Base-by-base conservation (phyloP, 2,797 vertebrate genomes). In the Bradypus variegatus region DNA sequence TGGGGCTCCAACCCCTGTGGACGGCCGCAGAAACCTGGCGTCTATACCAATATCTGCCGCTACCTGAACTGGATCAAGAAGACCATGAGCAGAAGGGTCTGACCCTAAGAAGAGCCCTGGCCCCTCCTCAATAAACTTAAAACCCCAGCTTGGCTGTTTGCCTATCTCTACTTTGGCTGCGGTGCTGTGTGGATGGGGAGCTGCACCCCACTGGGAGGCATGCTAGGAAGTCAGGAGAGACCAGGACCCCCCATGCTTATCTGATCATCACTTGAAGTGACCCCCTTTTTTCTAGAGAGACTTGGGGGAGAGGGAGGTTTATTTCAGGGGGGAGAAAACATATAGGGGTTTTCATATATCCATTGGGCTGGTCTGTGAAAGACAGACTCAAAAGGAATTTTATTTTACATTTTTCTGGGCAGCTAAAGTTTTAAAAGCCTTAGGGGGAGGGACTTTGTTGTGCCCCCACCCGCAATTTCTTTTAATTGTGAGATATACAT, bases 1-100 rank as follows among this genome's bases (percentile, higher is more conserved):
- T 97, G 97, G 97, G 97, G 97, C 21, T 94, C 96, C 10, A 77
- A 95, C 23, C 92, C 95, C 58, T 97, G 96, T 10, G 96, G 95
- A 76, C 50, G 15, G 18, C 83, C 94, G 0, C 50, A 96, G 27
- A 96, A 48, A 65, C 96, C 97, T 1, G 97, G 96, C 1, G 89
- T 97, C 85, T 97, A 96, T 73, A 94, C 93, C 79, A 96, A 89
- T 13, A 45, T 97, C 73, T 94, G 94, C 82, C 95, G 50, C 70
- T 97, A 96, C 77, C 77, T 60, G 14, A 31, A 92, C 65, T 97
- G 96, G 96, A 96, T 97, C 83, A 90, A 89, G 67, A 88, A 96
- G 65, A 95, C 88, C 36, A 96, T 91, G 8, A 55, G 89, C 36
- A 86, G 15, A 15, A 94, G 65, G 38, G 18, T 1, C 48, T 67